Base-by-base conservation (phyloP, 2,888 invertebrate species). In the Tipula helvola region DNA sequence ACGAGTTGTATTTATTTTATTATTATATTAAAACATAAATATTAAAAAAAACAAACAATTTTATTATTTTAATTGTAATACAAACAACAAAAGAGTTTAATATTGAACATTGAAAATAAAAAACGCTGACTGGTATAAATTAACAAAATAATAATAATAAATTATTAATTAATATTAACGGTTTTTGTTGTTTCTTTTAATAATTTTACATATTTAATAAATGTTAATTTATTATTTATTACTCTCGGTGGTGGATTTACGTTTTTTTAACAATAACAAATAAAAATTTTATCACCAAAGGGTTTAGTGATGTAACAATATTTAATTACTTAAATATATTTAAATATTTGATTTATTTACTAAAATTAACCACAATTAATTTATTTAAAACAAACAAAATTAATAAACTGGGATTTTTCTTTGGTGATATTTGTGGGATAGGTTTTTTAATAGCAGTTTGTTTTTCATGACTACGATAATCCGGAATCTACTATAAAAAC, bases 1-100 rank as follows among this genome's bases (percentile, higher is more conserved):
- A 89, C 71, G 85, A 42, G n/a, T 84, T 84, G 39, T 84, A 39
- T 84, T 84, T 84, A 39, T 85, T 85, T 28, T 28, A 28, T 28
- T 28, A 28, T 28, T 28, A 28, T 28, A 42, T 42, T 85, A 18
- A 85, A 41, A 44, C 85, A 39, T 39, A 85, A 44, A 42, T 44
- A 84, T 85, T 47, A 87, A 47, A 47, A 3, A 87, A 83, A 83
- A 71, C 28, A 28, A 28, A n/a, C n/a, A n/a, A n/a, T n/a, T n/a
- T n/a, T n/a, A n/a, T n/a, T n/a, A n/a, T n/a, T n/a, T n/a, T n/a
- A n/a, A n/a, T n/a, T n/a, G n/a, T n/a, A n/a, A n/a, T n/a, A n/a
- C n/a, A n/a, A 28, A 71, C 28, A 71, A 71, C 71, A 71, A 71
- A 71, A 71, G 71, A 18, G 28, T 57, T 28, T 18, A 52, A 57